Evolutionary conservation across 2,797 vertebrate genomes (phyloP), one percentile per base, ranked within the genome.

Genomic region (Semotilus atromaculatus): DNA sequence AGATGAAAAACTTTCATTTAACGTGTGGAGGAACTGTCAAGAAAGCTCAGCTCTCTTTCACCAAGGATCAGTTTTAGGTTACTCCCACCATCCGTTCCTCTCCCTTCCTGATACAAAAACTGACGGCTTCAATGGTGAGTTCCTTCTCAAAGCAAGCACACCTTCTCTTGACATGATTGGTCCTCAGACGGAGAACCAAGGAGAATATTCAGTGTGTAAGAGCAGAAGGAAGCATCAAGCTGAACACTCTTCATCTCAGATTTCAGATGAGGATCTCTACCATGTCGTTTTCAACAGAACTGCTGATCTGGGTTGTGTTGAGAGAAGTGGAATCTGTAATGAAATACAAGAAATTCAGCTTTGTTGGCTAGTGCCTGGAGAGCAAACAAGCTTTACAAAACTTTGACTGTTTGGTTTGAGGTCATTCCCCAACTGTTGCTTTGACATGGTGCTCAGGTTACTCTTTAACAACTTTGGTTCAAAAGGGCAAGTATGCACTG

Each of bases 231-330:
- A 66, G n/a, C 18, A n/a, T 71, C 19, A 21, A 67, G 81, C 71
- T 34, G 48, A 84, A 79, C n/a, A 10, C 26, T 23, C 10, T 80
- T 83, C 48, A 26, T 29, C 16, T 38, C 29, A 80, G 64, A 96
- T 96, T 10, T 55, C 34, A 80, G 60, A 96, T 96, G 80, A 96
- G 95, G 86, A 96, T 95, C 90, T 96, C 96, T 53, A 96, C 91
- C 72, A 93, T 81, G 3, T 95, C 94, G 4, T 89, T 73, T 2
- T 93, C 93, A 3, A 88, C 85, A 75, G 89, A 48, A 62, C 81
- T 88, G 77, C 76, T 85, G 89, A 82, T 91, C 87, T 86, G 87
- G 7, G 43, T 86, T 31, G 55, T 53, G 75, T 92, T 89, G 14
- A 26, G 7, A 84, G 93, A 90, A 0, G 71, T 55, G 70, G 62